Conservation (phyloP, 2,113 vertebrate genomes). For the Chamaea fasciata region DNA sequence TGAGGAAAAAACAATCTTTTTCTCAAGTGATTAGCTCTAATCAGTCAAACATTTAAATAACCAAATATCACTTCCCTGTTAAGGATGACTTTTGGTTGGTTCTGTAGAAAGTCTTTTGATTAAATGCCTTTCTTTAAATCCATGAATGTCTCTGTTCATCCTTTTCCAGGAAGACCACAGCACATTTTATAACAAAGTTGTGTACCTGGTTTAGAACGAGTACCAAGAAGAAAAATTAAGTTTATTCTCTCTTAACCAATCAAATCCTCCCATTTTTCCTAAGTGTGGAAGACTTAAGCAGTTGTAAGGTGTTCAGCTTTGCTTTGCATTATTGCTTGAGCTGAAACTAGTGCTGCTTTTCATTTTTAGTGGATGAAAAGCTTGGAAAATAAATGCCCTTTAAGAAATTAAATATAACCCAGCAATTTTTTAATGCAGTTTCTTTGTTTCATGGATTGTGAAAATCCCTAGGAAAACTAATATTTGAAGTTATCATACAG, state of each 20-base stretch:
- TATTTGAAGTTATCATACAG: not conserved
- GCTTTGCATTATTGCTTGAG: not conserved
- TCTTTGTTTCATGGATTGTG: not conserved
- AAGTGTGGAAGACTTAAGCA: not conserved
- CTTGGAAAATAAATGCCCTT: not conserved
- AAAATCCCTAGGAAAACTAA: not conserved
- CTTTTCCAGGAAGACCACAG: not conserved
- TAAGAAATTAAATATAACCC: not conserved
- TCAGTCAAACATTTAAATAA: not conserved
- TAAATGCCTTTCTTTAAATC: not conserved
- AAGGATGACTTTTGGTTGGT: not conserved
- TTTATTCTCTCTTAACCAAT: not conserved
- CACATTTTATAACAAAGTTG: not conserved
- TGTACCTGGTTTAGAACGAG: not conserved
- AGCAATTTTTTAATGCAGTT: not conserved
- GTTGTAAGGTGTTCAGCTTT: not conserved
- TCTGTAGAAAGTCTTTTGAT: not conserved
- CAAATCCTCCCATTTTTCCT: not conserved
- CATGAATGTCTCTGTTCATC: not conserved
- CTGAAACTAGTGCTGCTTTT: not conserved
- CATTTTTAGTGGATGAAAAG: not conserved
- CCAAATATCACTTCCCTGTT: not conserved
- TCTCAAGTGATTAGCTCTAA: not conserved
- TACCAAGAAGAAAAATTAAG: not conserved
- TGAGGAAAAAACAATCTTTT: not conserved